A percentile compares a stretch with the other conserved stretches of the same genome.
Conservation (phyloP, 2,113 vertebrate species). For the Peucedramus taeniatus region DNA sequence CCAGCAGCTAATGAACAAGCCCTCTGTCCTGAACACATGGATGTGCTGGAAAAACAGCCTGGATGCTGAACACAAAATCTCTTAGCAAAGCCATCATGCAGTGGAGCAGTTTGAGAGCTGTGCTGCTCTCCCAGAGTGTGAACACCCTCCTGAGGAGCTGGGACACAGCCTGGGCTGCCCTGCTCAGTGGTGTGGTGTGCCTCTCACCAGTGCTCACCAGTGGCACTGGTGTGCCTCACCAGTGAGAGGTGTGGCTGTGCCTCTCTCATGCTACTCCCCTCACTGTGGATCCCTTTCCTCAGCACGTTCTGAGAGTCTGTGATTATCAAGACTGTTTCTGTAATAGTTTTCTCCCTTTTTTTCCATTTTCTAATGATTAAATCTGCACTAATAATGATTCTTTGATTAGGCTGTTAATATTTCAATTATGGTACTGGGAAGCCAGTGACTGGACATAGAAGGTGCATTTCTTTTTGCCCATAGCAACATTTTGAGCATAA, state of each 20-base stretch:
- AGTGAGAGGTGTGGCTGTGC: neutral
- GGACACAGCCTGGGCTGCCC: neutral
- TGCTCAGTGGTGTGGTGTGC: no score
- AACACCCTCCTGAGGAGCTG: fast-evolving
- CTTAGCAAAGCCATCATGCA: neutral
- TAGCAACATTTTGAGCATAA: neutral
- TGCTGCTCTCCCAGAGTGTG: neutral
- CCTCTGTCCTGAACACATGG: neutral
- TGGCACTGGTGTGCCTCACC: no score
- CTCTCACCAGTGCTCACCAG: no score
- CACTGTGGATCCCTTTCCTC: no score
- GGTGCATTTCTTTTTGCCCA: neutral
- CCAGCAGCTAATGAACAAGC: neutral
- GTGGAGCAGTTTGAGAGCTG: fast-evolving
- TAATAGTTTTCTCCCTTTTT: neutral
- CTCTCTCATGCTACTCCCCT: fast-evolving
- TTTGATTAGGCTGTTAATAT: neutral
- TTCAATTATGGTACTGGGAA: neutral
- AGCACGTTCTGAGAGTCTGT: neutral
- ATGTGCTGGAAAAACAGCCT: neutral
- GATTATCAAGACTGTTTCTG: neutral
- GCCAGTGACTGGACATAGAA: neutral
- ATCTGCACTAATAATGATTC: neutral
- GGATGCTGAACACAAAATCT: neutral
- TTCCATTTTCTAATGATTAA: neutral